These are phyloP conservation scores for Drosophila histrio DNA, from an alignment of 2,888 invertebrate genomes.

Conservation along the genomic window DNA sequence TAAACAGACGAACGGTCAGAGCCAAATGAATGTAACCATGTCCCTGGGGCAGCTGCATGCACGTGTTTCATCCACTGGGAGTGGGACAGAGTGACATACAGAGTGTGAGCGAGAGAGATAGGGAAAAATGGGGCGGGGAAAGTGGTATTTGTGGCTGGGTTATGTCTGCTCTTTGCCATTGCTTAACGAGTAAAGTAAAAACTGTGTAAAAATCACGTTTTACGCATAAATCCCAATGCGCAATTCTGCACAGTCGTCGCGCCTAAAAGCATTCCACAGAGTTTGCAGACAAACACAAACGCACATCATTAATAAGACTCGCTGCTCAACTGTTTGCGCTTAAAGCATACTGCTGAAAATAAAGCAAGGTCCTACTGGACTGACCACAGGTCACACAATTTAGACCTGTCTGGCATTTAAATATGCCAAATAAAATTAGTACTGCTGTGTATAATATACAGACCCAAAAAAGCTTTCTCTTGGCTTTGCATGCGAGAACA, in stretches of 20 bases:
- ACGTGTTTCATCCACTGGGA: constrained; percentile 36
- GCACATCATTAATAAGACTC: constrained; percentile 40
- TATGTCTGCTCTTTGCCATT: constrained; percentile 22
- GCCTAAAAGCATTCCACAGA: constrained; percentile 38
- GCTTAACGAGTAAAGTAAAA: constrained; percentile 28
- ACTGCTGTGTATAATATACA: too few species aligned
- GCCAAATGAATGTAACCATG: constrained; percentile 20
- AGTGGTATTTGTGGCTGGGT: constrained; percentile 14
- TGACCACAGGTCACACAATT: constrained; percentile 3
- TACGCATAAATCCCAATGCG: constrained; percentile 54
- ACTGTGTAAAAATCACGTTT: constrained; percentile 67
- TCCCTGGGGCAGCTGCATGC: constrained; percentile 35
- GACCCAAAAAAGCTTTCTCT: neutral
- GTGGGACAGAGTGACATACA: neutral
- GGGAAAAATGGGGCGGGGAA: neutral
- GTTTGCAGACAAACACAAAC: constrained; percentile 11
- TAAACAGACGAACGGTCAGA: constrained; percentile 44
- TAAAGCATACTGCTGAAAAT: neutral
- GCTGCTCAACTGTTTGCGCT: constrained; percentile 11
- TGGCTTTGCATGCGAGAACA: neutral
- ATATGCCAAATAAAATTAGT: neutral
- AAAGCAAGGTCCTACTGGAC: neutral
- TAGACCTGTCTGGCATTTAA: constrained; percentile 7
- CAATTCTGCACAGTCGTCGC: constrained; percentile 7
- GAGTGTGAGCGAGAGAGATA: neutral